Evolutionary conservation across 2,888 invertebrate species (phyloP).

Genomic region (Nemoura dubitans): DNA sequence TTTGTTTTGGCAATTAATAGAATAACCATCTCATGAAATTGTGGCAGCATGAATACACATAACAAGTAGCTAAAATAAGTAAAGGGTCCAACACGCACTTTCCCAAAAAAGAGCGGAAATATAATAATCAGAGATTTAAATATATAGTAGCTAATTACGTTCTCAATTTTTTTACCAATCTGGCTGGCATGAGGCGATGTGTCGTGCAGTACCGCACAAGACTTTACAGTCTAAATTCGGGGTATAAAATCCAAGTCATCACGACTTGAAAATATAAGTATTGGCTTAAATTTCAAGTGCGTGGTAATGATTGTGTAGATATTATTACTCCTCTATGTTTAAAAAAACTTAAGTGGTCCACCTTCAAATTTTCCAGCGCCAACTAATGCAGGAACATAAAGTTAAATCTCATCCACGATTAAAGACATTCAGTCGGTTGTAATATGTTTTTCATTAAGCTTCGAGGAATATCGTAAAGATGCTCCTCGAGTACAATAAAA

Average conservation of each 20-base stretch:
- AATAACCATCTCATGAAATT: not conserved
- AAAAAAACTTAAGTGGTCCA: not conserved
- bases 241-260: not conserved
- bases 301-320: not conserved
- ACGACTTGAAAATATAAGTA: not conserved
- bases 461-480: not conserved
- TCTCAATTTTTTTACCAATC: not conserved
- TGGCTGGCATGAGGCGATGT: not conserved
- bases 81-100: not conserved
- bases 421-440: not conserved
- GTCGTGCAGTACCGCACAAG: not conserved
- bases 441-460: not conserved
- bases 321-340: not conserved
- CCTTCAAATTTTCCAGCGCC: not conserved
- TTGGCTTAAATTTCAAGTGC: not conserved
- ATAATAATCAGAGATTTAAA: not conserved
- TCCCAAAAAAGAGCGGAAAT: not conserved
- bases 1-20: not conserved
- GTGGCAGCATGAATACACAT: not conserved
- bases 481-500: not conserved
- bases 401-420: not conserved
- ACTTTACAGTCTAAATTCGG: not conserved
- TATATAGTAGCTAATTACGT: not conserved
- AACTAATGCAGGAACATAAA: constrained; percentile 12
- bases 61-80: not conserved